Evolutionary conservation across 2,113 vertebrate species (phyloP).

Genomic region (Antennarius striatus): DNA sequence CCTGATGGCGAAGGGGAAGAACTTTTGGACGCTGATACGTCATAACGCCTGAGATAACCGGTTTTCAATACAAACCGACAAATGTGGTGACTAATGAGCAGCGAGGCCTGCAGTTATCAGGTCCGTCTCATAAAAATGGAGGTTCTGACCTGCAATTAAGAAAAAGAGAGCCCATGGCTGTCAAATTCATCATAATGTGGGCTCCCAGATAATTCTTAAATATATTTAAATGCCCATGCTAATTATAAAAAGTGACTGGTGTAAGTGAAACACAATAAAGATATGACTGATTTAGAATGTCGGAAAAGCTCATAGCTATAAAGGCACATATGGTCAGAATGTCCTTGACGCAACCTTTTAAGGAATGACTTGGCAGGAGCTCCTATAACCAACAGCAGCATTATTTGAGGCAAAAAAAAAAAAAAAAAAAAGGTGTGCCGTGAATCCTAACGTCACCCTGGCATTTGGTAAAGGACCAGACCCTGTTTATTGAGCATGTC

Average conservation of each 20-base stretch:
- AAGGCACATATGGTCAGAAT: slow-evolving; percentile 49
- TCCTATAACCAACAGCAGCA: slow-evolving; percentile 51
- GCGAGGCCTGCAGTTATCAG: slow-evolving; percentile 27
- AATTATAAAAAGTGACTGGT: slow-evolving; percentile 11
- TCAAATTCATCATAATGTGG: slow-evolving; percentile 31
- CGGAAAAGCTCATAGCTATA: background rate
- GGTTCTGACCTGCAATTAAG: slow-evolving; percentile 64
- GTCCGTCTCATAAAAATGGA: slow-evolving; percentile 40
- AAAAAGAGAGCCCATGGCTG: slow-evolving; percentile 32
- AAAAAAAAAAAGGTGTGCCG: slow-evolving; percentile 24
- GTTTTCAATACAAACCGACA: slow-evolving; percentile 12
- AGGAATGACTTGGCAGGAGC: slow-evolving; percentile 34
- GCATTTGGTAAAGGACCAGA: slow-evolving; percentile 27
- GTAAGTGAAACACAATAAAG: slow-evolving; percentile 21
- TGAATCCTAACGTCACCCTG: slow-evolving; percentile 42
- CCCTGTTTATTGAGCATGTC: slow-evolving; percentile 58
- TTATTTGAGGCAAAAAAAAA: slow-evolving; percentile 25
- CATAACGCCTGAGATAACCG: slow-evolving; percentile 1
- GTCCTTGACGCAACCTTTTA: slow-evolving; percentile 61
- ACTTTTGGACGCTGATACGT: slow-evolving; percentile 8
- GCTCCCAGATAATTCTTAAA: slow-evolving; percentile 27
- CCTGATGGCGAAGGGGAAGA: background rate
- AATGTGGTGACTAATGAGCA: slow-evolving; percentile 29
- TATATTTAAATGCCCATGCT: slow-evolving; percentile 22
- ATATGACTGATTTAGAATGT: slow-evolving; percentile 26